phyloP scores from a whole-genome alignment of 2,113 vertebrate species.

The Xiphophorus hellerii region DNA sequence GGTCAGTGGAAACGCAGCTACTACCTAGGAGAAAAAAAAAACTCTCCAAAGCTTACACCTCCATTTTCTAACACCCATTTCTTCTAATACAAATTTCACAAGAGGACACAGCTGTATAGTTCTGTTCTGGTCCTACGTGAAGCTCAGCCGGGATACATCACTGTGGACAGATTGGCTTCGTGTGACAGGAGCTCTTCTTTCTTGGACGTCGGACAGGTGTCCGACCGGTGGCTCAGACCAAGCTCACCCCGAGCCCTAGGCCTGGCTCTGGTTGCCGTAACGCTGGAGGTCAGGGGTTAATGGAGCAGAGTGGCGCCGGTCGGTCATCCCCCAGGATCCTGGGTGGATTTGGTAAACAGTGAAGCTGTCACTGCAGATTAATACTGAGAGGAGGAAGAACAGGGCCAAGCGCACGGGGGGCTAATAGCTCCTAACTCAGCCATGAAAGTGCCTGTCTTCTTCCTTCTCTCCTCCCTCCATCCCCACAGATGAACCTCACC shows the following conservation, averaged over 20 bases:
- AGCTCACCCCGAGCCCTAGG: slow-evolving; percentile 56
- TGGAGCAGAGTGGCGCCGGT: slow-evolving; percentile 80
- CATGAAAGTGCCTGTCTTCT: slow-evolving; percentile 74
- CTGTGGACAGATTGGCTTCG: slow-evolving; percentile 38
- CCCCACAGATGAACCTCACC: slow-evolving; percentile 58
- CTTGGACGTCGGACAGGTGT: slow-evolving; percentile 75
- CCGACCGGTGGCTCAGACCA: slow-evolving; percentile 51
- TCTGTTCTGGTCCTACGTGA: not conserved
- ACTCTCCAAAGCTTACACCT: not conserved
- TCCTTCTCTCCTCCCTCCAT: slow-evolving; percentile 67
- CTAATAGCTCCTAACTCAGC: slow-evolving; percentile 77
- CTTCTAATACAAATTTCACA: not conserved
- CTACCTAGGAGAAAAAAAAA: not conserved
- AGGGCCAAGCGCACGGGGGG: slow-evolving; percentile 60
- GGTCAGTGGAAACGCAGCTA: too few relatives aligned
- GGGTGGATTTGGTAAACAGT: slow-evolving; percentile 85
- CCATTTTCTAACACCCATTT: not conserved
- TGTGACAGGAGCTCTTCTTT: slow-evolving; percentile 35
- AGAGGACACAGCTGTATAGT: not conserved
- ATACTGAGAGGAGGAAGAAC: slow-evolving; percentile 74
- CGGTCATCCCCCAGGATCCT: slow-evolving; percentile 77
- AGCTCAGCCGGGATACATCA: slow-evolving; percentile 39
- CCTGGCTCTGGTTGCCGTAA: slow-evolving; percentile 68
- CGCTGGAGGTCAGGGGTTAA: slow-evolving; percentile 81
- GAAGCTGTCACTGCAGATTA: slow-evolving; percentile 85